Evolutionary conservation across 2,113 vertebrate species (phyloP), one percentile per base, ranked within the genome.

Genomic region (Myiozetetes cayanensis): DNA sequence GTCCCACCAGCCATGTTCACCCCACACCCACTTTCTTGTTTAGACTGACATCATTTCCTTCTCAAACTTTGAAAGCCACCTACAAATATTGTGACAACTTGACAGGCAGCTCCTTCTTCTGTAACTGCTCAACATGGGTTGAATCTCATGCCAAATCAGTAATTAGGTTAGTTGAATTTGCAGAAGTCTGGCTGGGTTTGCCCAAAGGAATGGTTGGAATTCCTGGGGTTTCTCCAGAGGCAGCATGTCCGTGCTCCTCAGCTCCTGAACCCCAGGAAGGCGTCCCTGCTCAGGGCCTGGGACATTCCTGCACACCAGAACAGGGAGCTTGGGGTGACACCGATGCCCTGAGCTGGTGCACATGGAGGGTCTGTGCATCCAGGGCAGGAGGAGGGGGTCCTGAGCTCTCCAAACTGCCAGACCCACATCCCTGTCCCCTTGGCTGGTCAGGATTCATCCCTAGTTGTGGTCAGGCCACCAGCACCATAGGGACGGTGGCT

Each of bases 401-500:
- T 28, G 12, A 11, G 56, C 37, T 53, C 50, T 23, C 55, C 2
- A 0, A 2, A 1, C 14, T 14, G 14, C 55, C 61, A 46, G 15
- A 16, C 53, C 35, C 18, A 23, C 41, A 12, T 2, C 33, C 55
- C 58, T n/a, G 3, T 10, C n/a, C 2, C 37, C 20, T 20, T 11
- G 50, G 37, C 56, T n/a, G 65, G 43, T 30, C 13, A 18, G 24
- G 39, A 6, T 22, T 37, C 50, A 16, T 33, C 35, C 91, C 70
- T 25, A 21, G 41, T 5, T 5, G 4, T 18, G 66, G 15, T 70
- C 65, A 58, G 16, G 41, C 33, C 68, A 3, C 25, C 33, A 1
- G 30, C 18, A 3, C 22, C 2, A 3, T 1, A 1, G 67, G 4
- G 39, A 12, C 4, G 0, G 1, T 13, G 12, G 33, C 4, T 35